Base-by-base conservation (phyloP, 2,888 invertebrate genomes). In the Caenorhabditis sp. region DNA sequence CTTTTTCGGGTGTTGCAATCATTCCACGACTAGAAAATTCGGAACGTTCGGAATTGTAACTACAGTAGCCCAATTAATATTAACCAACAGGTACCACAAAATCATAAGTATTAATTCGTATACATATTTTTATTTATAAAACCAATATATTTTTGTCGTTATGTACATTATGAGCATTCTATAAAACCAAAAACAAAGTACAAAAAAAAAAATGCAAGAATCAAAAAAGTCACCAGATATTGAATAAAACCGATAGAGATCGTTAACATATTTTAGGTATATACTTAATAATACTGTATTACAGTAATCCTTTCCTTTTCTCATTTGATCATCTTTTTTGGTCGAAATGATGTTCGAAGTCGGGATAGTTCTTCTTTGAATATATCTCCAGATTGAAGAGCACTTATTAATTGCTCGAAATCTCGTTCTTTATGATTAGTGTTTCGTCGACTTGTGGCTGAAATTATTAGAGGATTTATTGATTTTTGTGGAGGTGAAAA, bases 321-420 rank as follows among this genome's bases (percentile, higher is more conserved):
- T 43, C 23, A 67, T 43, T 73, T 73, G 20, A 63, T 31, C 10
- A 57, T 49, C 31, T 79, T 79, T 38, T 76, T 71, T 25, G 76
- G 71, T 23, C 79, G 59, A 75, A 86, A 84, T 14, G 87, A 87
- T 2, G 83, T 83, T 31, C 87, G 69, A 21, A 87, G 78, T n/a
- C 87, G 71, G 14, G 76, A 76, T 62, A 87, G 74, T 52, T 87
- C 87, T 53, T 87, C 87, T 26, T 82, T 82, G 80, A 87, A 87
- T 25, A 87, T 74, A 63, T 87, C 87, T n/a, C 87, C 87, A n/a
- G 77, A 81, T 64, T 87, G 86, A 7, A 87, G 81, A 20, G 85
- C 87, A 56, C 76, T 76, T 50, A 87, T 84, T 49, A 87, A 61
- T 49, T 83, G 78, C 58, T 87, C 87, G 66, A 87, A 87, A 67